Evolutionary conservation across 2,888 invertebrate species (phyloP).

Genomic region (Callosobruchus maculatus): DNA sequence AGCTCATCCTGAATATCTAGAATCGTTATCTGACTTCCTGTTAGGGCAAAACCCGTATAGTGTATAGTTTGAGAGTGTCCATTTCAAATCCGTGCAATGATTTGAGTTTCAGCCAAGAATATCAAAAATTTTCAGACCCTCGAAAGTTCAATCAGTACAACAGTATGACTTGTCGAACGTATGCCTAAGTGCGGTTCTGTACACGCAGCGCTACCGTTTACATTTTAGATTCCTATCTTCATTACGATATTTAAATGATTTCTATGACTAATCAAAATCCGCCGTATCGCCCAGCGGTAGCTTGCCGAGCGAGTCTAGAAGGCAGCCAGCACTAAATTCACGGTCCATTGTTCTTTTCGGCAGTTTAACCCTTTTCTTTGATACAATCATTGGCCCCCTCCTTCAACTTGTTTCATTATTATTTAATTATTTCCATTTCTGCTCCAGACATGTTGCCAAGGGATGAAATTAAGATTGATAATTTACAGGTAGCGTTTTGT

Average conservation of each 20-base stretch:
- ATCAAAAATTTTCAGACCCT: no score
- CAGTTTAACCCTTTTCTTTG: constrained; percentile 48
- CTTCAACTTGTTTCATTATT: constrained; percentile 51
- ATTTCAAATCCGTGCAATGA: no score
- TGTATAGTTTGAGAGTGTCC: no score
- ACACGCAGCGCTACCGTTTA: constrained; percentile 42
- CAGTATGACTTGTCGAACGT: no score
- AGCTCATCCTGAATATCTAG: no score
- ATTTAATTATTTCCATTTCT: constrained; percentile 54
- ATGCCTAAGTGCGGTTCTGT: not conserved
- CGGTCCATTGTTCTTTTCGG: constrained; percentile 31
- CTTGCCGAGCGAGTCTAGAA: constrained; percentile 10
- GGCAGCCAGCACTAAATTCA: constrained; percentile 7
- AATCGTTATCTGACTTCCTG: no score
- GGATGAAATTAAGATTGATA: constrained; percentile 32
- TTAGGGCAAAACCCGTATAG: no score
- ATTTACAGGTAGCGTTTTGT: constrained; percentile 24
- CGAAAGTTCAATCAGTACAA: no score
- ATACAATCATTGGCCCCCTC: constrained; percentile 49
- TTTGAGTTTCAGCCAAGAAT: no score
- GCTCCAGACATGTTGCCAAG: constrained; percentile 45
- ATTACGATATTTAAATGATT: constrained; percentile 50
- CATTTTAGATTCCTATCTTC: constrained; percentile 51
- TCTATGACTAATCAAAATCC: constrained; percentile 50
- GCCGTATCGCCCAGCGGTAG: constrained; percentile 17